Conservation (phyloP, 2,113 vertebrate genomes). For the Tragulus kanchil region DNA sequence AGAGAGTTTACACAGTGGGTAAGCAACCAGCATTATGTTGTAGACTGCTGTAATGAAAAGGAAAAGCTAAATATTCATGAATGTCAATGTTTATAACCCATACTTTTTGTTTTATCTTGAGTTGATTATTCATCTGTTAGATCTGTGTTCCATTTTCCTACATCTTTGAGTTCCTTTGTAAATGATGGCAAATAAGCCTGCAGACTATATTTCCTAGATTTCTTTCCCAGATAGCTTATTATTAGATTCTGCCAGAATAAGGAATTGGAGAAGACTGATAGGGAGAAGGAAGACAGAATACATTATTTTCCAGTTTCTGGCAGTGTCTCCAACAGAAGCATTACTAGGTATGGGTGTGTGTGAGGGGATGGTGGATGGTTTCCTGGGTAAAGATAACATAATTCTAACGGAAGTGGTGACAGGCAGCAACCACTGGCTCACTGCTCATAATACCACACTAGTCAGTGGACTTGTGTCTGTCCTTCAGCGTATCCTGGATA, state of each 20-base stretch:
- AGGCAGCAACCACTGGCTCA: neutral
- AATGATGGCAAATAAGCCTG: neutral
- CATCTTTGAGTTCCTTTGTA: neutral
- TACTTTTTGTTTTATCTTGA: neutral
- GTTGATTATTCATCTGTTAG: neutral
- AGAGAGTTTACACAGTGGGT: neutral
- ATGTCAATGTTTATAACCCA: neutral
- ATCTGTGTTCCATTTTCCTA: neutral
- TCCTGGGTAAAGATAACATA: neutral
- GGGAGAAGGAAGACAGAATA: neutral
- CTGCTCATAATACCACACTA: neutral
- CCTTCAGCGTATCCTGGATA: neutral
- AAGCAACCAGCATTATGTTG: neutral
- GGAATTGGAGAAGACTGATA: neutral
- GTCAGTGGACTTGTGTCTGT: neutral
- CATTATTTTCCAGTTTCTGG: neutral
- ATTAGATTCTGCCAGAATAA: neutral
- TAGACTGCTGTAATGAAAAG: neutral
- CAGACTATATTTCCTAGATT: neutral
- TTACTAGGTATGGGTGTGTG: too few species aligned
- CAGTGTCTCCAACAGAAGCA: neutral
- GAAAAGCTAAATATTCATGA: neutral
- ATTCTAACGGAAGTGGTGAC: neutral
- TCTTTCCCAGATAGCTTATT: neutral
- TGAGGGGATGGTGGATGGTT: rapidly evolving